phyloP scores from a whole-genome alignment of 2,113 vertebrate species.

The Brachyhypopomus gauderio region DNA sequence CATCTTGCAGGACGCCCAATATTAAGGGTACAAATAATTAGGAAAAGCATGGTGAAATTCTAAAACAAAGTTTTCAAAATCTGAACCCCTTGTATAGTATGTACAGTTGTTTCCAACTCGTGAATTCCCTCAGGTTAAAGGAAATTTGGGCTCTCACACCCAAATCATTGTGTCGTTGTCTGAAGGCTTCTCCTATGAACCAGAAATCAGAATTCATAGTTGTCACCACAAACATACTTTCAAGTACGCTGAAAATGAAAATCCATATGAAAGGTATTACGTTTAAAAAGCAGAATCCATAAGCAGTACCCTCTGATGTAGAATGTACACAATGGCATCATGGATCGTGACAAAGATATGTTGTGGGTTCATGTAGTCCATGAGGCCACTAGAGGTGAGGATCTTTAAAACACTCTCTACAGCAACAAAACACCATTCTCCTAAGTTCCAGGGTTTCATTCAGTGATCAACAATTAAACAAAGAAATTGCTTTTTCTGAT shows the following conservation, averaged over 20 bases:
- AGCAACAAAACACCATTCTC: neutral
- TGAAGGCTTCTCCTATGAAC: constrained; percentile 70
- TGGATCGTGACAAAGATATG: constrained; percentile 89
- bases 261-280: neutral
- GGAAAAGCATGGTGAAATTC: neutral
- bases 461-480: no score
- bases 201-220: neutral
- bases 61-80: neutral
- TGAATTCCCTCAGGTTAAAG: constrained; percentile 1
- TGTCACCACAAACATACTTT: neutral
- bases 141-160: constrained; percentile 66
- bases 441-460: neutral
- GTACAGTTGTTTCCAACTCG: neutral
- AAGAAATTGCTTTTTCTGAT: neutral
- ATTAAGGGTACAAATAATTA: neutral
- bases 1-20: neutral
- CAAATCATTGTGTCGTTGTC: constrained; percentile 73
- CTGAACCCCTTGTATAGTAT: neutral
- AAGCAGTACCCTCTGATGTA: constrained; percentile 75
- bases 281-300: neutral
- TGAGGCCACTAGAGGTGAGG: constrained; percentile 81
- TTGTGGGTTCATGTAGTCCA: constrained; percentile 83
- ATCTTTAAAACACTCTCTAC: constrained; percentile 82
- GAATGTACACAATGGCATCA: constrained; percentile 82
- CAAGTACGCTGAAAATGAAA: neutral